phyloP scores from a whole-genome alignment of 2,888 invertebrate genomes.

The Drosophila algonquin region DNA sequence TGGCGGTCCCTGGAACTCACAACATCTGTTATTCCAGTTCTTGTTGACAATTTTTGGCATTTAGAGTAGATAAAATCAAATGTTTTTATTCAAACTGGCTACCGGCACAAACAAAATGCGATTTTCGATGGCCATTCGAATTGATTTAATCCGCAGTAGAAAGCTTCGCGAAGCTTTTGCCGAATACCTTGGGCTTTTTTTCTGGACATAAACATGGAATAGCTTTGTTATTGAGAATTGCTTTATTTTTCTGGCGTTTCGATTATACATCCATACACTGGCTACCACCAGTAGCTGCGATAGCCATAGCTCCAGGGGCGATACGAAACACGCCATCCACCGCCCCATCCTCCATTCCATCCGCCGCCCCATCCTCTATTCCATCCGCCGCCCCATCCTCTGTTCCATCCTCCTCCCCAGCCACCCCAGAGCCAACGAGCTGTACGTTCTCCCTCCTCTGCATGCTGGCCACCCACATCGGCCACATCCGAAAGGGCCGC shows the following conservation, averaged over 20 bases:
- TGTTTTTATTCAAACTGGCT: conserved; percentile 12
- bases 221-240: conserved; percentile 7
- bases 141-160: background rate
- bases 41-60: conserved; percentile 15
- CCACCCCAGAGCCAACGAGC: conserved; percentile 48
- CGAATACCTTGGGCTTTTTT: conserved; percentile 7
- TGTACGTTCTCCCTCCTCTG: conserved; percentile 39
- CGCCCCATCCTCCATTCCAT: conserved; percentile 8
- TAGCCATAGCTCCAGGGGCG: conserved; percentile 39
- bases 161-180: conserved; percentile 23
- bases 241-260: conserved; percentile 9
- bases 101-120: conserved; percentile 11
- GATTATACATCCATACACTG: no score
- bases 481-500: conserved; percentile 46
- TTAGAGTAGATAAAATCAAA: conserved; percentile 6
- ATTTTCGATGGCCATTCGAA: background rate
- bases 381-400: conserved; percentile 11
- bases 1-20: background rate
- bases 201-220: conserved; percentile 14
- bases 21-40: conserved; percentile 23
- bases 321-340: conserved; percentile 15
- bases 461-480: conserved; percentile 56
- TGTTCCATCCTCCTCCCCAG: conserved; percentile 13
- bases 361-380: conserved; percentile 9
- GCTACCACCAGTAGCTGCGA: conserved; percentile 27